A percentile compares a stretch with the other conserved stretches of the same genome.
Conservation (phyloP, 2,113 vertebrate species). For the Aramus guarauna region DNA sequence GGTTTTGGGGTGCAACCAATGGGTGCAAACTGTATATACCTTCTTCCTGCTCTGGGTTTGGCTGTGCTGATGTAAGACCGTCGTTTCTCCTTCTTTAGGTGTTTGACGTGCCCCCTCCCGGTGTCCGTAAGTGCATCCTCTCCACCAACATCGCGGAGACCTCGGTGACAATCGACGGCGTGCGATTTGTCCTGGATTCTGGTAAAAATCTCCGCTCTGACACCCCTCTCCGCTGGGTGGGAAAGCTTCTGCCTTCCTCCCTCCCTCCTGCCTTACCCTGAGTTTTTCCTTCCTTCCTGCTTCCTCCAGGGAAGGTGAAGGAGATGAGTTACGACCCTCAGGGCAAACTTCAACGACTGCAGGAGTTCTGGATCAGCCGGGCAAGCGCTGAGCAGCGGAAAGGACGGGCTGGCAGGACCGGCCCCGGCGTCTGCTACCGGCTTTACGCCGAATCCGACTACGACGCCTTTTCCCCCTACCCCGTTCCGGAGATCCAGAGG, state of each 20-base stretch:
- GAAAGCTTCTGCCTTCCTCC: no score
- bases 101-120: constrained; percentile 85
- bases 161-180: constrained; percentile 91
- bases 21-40: background rate
- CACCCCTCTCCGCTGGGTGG: accelerated
- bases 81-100: constrained; percentile 68
- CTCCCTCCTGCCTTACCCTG: no score
- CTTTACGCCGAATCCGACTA: constrained; percentile 89
- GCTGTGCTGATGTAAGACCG: accelerated
- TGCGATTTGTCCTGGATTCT: constrained; percentile 90
- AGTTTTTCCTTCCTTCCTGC: background rate
- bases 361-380: constrained; percentile 96
- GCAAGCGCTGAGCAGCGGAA: constrained; percentile 94
- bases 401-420: constrained; percentile 88
- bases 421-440: constrained; percentile 90
- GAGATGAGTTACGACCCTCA: constrained; percentile 93
- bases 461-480: constrained; percentile 83
- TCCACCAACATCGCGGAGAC: constrained; percentile 94
- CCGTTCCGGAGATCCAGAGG: constrained; percentile 88
- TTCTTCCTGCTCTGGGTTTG: accelerated
- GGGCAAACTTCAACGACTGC: constrained; percentile 89
- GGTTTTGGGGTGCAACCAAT: background rate
- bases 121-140: constrained; percentile 91
- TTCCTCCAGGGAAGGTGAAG: constrained; percentile 88
- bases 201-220: constrained; percentile 26